Percentiles rank a stretch among this genome's conserved stretches.
These are phyloP conservation scores for Eulemur albifrons DNA, from an alignment of 2,797 vertebrate species.

Conservation along the genomic window DNA sequence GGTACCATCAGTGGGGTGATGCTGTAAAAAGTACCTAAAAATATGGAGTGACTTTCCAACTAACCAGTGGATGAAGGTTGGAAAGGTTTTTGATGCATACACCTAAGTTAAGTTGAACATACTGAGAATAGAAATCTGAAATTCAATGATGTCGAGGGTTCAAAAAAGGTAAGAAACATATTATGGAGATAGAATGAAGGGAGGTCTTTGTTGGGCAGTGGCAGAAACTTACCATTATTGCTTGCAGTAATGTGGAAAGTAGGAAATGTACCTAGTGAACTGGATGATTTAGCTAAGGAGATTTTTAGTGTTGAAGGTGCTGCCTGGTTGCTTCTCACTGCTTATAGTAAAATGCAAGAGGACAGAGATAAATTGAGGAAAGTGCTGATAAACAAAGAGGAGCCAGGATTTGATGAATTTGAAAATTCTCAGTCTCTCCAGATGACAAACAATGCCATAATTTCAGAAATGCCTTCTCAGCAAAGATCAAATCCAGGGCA, in stretches of 20 bases:
- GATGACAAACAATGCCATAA: neutral
- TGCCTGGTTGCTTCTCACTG: neutral
- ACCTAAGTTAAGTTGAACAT: neutral
- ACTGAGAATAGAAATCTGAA: neutral
- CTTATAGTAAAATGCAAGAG: neutral
- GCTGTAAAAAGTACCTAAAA: constrained; percentile 15
- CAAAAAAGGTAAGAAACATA: neutral
- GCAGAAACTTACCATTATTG: constrained; percentile 14
- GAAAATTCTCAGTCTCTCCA: neutral
- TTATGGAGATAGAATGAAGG: neutral
- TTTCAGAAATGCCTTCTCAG: constrained; percentile 39
- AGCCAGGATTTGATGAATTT: neutral
- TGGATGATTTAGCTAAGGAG: neutral
- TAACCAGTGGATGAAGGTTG: neutral
- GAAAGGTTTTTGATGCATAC: neutral
- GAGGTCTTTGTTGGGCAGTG: neutral
- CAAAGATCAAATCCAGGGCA: neutral
- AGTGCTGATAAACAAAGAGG: neutral
- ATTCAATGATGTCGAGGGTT: neutral
- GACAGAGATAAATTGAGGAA: neutral
- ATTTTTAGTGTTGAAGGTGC: neutral
- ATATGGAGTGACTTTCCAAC: neutral
- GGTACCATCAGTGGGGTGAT: neutral
- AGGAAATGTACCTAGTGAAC: neutral
- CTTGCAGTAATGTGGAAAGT: neutral